Base-by-base conservation (phyloP, 2,113 vertebrate genomes). In the Cavia porcellus region DNA sequence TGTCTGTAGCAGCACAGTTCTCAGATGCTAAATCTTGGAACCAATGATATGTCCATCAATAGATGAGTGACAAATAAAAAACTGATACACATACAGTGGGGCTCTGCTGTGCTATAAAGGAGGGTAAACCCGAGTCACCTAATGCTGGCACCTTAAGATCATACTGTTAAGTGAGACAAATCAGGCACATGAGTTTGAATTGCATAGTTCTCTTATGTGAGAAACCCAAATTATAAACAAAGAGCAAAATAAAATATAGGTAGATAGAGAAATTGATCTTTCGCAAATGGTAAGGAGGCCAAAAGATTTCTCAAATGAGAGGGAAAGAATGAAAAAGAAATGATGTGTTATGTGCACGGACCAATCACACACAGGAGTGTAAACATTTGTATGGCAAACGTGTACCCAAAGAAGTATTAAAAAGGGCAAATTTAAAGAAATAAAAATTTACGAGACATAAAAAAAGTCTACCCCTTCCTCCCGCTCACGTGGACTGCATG, bases 321-420 rank as follows among this genome's bases (percentile, higher is more conserved):
- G 72, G 68, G 15, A 20, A 17, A 17, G 68, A 12, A 38, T 38
- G 17, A 20, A 30, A 15, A 77, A 47, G 45, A 25, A 45, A 15
- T 47, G 12, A 7, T 15, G 13, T 7, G 25, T 25, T 47, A 7
- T 3, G 12, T 1, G 24, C 42, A 7, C 3, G 12, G 13, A 14
- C 13, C 42, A 47, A 25, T 12, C 14, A 5, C 25, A 15, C 42
- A 77, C 74, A 47, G 24, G 74, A 28, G 28, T 47, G 74, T 5
- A 47, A 75, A 77, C 12, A 3, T 7, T 13, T 2, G 13, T 8
- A 14, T 24, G 28, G 25, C 5, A 7, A 15, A 15, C 5, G 45
- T 28, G 22, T 11, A 25, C 12, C 12, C 1, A 7, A 14, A 77
- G 15, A 42, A 77, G 45, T 47, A 13, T 17, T 7, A 47, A 72